Evolutionary conservation across 2,888 invertebrate species (phyloP).

Genomic region (Coenonympha glycerion): DNA sequence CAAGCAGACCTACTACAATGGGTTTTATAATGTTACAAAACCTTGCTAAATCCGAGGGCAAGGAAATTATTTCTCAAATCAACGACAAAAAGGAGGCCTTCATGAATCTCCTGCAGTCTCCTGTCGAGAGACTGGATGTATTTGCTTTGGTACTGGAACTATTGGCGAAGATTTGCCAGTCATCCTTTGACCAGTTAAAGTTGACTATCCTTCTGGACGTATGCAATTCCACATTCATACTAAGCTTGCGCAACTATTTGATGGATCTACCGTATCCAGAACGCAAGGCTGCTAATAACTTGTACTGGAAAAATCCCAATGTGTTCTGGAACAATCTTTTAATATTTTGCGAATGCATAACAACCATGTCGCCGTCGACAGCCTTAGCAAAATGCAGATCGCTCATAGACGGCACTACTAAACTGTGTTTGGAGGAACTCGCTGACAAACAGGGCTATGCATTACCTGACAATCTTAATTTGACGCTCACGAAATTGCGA

Average conservation of each 20-base stretch:
- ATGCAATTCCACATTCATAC: conserved; percentile 52
- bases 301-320: conserved; percentile 54
- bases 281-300: conserved; percentile 31
- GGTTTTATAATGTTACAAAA: conserved; percentile 48
- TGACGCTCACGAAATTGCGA: conserved; percentile 39
- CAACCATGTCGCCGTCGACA: conserved; percentile 49
- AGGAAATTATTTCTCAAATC: conserved; percentile 49
- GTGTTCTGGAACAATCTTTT: conserved; percentile 56
- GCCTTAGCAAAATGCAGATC: conserved; percentile 50
- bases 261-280: conserved; percentile 48
- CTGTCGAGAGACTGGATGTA: conserved; percentile 46
- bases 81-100: conserved; percentile 46
- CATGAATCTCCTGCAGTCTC: conserved; percentile 42
- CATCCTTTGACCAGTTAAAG: conserved; percentile 52
- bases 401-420: conserved; percentile 46
- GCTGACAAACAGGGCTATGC: conserved; percentile 39
- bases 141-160: conserved; percentile 55
- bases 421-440: conserved; percentile 45
- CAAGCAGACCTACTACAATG: conserved; percentile 13
- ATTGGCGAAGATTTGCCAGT: conserved; percentile 50
- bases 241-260: conserved; percentile 45
- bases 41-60: conserved; percentile 44
- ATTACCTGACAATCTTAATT: conserved; percentile 36
- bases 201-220: conserved; percentile 46
- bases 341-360: conserved; percentile 48